Evolutionary conservation across 2,113 vertebrate species (phyloP), one percentile per base, ranked within the genome.

Genomic region (Bufo bufo): DNA sequence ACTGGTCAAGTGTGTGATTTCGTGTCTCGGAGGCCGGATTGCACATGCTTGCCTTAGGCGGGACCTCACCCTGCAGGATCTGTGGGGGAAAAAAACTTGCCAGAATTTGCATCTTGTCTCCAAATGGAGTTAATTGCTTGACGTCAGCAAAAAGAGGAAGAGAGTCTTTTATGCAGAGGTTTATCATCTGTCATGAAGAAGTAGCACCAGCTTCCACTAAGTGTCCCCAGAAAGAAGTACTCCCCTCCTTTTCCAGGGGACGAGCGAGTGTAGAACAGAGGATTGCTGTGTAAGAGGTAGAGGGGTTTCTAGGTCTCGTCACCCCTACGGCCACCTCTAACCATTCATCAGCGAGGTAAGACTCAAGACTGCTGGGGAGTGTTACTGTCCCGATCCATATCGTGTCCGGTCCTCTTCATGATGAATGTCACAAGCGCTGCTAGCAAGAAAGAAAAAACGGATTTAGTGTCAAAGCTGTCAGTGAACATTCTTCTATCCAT

Each of bases 371-470:
- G 45, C 74, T 19, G 47, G 77, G 80, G 86, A 88, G 81, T 47
- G 87, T 77, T 49, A 78, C 49, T 63, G 58, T 88, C 87, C 72
- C 59, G 19, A 63, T 77, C 43, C 13, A 43, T 43, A 69, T 54
- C 58, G 87, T 43, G 72, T 88, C 69, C 54, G 71, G 79, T 82
- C 65, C 56, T 33, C 33, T 13, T 54, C 59, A 45, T 1, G 58
- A 69, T 4, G 58, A 84, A 56, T 84, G 87, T 88, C 87, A 88
- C 87, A 88, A 88, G 47, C 87, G 82, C 59, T 88, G 75, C 81
- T 84, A n/a, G 13, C 8, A 14, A 49, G 78, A 59, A 19, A 82
- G 47, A 83, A 58, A 49, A 71, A 66, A 14, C 3, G 6, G 47
- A 75, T 8, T 75, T 50, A 75, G 72, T 49, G 45, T 72, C 69